Base-by-base conservation (phyloP, 37 sponge, comb jelly and placozoan genomes). In the Halichondria panicea region DNA sequence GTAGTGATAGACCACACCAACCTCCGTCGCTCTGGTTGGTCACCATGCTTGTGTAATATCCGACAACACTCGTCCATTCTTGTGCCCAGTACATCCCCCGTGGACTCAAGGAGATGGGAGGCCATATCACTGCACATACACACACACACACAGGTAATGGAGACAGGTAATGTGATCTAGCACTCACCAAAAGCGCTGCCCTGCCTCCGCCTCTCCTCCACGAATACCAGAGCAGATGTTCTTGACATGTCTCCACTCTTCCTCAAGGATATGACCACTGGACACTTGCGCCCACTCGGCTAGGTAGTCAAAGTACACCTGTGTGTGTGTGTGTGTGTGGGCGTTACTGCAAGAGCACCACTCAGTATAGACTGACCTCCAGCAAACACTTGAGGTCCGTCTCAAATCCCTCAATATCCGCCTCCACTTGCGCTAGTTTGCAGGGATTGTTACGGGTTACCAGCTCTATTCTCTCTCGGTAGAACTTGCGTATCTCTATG, bases 151-250 rank as follows among this genome's bases (percentile, higher is more conserved):
- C 61, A 59, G 11, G 36, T 30, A 37, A 31, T 22, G 11, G 52
- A 48, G 31, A 35, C 64, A 63, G 36, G 4, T 19, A 28, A 33
- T 30, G 31, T 35, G 36, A 43, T 19, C 21, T 45, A 67, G 3
- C 3, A 27, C 81, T 87, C 50, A 94, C 95, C 95, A 91, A 74
- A 94, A 90, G n/a, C 68, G 76, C 53, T 79, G 61, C 33, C 83
- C 95, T n/a, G 88, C 95, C 60, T 83, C 79, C 11, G 84, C n/a
- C 53, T 90, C 92, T 33, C 82, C 75, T n/a, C 72, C 73, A 5
- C 70, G 39, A 24, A 94, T 87, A 39, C 79, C 43, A 33, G 57
- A 70, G 63, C 86, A 79, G 58, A 94, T 59, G 9, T 66, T 43
- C 83, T 87, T 94, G 9, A 83, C 74, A 30, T 71, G 57, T 11